Evolutionary conservation across 2,113 vertebrate genomes (phyloP), one percentile per base, ranked within the genome.

Genomic region (Saguinus imperator): DNA sequence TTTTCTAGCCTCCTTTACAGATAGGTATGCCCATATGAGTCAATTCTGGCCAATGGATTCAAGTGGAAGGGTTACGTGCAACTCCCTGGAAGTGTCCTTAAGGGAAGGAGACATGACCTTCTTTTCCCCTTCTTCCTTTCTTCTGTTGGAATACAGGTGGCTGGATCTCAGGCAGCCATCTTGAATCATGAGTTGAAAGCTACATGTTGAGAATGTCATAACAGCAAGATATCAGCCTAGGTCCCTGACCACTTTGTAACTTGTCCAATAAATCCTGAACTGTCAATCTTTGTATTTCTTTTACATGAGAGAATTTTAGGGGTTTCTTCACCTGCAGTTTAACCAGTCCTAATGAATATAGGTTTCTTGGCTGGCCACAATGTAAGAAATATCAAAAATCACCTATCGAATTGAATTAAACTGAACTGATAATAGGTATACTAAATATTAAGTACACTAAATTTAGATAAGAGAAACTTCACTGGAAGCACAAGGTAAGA

Each of bases 391-490:
- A 57, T n/a, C 1, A 84, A 79, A 29, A 93, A 81, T 92, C 50
- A 82, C 23, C 48, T 27, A 52, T 73, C 40, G 17, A 89, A 89
- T 7, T 66, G 87, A 95, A 75, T 52, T 40, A 12, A 73, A 50
- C 4, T 40, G 43, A 94, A 94, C n/a, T 52, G 43, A 89, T 14
- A 64, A 12, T 14, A 64, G 61, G 61, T 29, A 64, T 29, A 85
- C 64, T 43, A 16, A 87, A 55, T 25, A 72, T 5, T 40, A n/a
- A 40, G 17, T 70, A 85, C 20, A 90, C 32, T 43, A 82, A 91
- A 94, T 87, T 87, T 64, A 89, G 37, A 43, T 43, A 70, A 94
- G 8, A 94, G 61, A 90, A 92, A 52, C 50, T 48, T 95, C 13
- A 66, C 43, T 88, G 14, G 66, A 96, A 94, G 72, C 64, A 79